Percentiles rank a stretch among this genome's conserved stretches.
phyloP scores from a whole-genome alignment of 2,797 vertebrate genomes.

The Tinamus major region DNA sequence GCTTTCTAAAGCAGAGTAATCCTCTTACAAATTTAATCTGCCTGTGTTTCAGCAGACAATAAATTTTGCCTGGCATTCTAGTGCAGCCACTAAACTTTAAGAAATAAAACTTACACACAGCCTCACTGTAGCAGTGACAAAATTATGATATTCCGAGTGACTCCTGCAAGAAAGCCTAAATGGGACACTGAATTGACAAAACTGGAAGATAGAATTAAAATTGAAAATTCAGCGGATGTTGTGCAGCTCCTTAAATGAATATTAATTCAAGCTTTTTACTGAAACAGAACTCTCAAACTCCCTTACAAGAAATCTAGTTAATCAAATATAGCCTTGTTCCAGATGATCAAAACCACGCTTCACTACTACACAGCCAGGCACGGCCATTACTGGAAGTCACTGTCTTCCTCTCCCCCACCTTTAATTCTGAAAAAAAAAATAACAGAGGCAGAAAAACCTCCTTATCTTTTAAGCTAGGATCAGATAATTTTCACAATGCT shows the following conservation, averaged over 20 bases:
- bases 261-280: not conserved
- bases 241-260: not conserved
- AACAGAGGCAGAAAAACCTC: not conserved
- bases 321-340: not conserved
- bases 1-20: conserved; percentile 45
- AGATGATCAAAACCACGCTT: not conserved
- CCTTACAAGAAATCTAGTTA: not conserved
- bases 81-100: not conserved
- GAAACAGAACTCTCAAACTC: conserved; percentile 6
- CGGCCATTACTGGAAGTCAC: not conserved
- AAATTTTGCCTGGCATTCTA: not conserved
- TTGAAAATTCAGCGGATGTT: not conserved
- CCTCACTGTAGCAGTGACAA: not conserved
- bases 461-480: not conserved
- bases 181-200: not conserved
- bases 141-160: not conserved
- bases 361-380: not conserved
- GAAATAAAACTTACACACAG: conserved; percentile 21
- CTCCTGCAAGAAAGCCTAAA: not conserved
- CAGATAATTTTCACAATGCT: not conserved
- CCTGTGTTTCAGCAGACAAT: conserved; percentile 22
- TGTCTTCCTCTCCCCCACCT: not conserved
- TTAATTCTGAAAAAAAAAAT: not conserved
- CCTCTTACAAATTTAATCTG: conserved; percentile 42
- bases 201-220: not conserved